phyloP scores from a whole-genome alignment of 2,888 invertebrate genomes.

The Nycteola revayana region DNA sequence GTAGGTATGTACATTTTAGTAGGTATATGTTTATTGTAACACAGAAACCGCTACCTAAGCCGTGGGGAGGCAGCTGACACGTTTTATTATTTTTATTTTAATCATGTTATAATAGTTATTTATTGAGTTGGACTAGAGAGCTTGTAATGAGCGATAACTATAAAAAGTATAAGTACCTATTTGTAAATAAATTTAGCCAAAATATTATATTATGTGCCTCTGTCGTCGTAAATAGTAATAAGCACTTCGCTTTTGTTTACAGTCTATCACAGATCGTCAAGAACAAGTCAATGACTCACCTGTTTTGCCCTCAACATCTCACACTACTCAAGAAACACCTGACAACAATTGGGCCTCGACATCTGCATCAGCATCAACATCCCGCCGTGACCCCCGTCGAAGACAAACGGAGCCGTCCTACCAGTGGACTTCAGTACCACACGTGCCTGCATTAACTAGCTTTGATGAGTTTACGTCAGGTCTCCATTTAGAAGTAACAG shows the following conservation, averaged over 20 bases:
- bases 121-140: slow-evolving; percentile 9
- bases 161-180: slow-evolving; percentile 7
- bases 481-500: slow-evolving; percentile 11
- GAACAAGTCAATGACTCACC: slow-evolving; percentile 10
- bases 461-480: slow-evolving; percentile 15
- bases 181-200: slow-evolving; percentile 11
- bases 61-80: slow-evolving; percentile 2
- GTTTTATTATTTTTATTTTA: slow-evolving; percentile 5
- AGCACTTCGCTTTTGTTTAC: slow-evolving; percentile 11
- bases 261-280: slow-evolving; percentile 13
- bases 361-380: slow-evolving; percentile 13
- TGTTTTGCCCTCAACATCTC: slow-evolving; percentile 13
- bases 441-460: slow-evolving; percentile 13
- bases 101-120: slow-evolving; percentile 12
- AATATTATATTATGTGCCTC: slow-evolving; percentile 10
- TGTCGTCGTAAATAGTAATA: slow-evolving; percentile 11
- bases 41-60: slow-evolving; percentile 9
- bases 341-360: slow-evolving; percentile 15
- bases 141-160: slow-evolving; percentile 11
- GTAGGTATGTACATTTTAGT: slow-evolving; percentile 1
- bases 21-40: slow-evolving; percentile 1
- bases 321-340: slow-evolving; percentile 11
- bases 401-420: slow-evolving; percentile 14
- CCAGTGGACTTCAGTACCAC: slow-evolving; percentile 14
- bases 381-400: slow-evolving; percentile 13